Base-by-base conservation (phyloP, 2,113 vertebrate genomes). In the Formicarius rufipectus region DNA sequence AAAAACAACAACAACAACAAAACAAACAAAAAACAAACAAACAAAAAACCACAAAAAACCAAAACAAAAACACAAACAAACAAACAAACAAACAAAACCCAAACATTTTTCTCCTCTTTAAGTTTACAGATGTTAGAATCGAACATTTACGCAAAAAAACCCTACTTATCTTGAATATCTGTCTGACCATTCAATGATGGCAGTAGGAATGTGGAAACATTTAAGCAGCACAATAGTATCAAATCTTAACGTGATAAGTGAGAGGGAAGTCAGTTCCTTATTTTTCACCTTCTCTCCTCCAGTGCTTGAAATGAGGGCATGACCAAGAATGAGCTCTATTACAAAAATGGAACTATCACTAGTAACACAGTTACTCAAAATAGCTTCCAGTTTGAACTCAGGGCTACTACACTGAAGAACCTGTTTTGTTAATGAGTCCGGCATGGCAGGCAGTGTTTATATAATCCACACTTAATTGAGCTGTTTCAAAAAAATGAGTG, bases 401-500 rank as follows among this genome's bases (percentile, higher is more conserved):
- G 81, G 96, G 80, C 45, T 93, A 42, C 91, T 96, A 81, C 86
- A 90, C 96, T 87, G 85, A 92, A 97, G 82, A 94, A 97, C 87
- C 94, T 95, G 59, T 92, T 96, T 95, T 88, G 63, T 96, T 97
- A 98, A 98, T 97, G 94, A 98, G 83, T 81, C 68, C 42, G 2
- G 87, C 95, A 92, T 92, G 90, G 28, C 74, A 95, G 81, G 89
- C 97, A 95, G 56, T 96, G 86, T 97, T 97, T 97, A 95, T 95
- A 89, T 94, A 98, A 97, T 97, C 90, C 91, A 55, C 81, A 71
- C 80, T 97, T 97, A 97, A 97, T 91, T 97, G 95, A 85, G 50
- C 73, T 94, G 66, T 89, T 83, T 94, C 6, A 83, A 84, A 90
- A 89, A 96, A 96, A 82, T 1, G 22, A 47, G 50, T 91, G 74